A percentile compares a stretch with the other conserved stretches of the same genome.
phyloP scores from a whole-genome alignment of 2,113 vertebrate species.

The Bucco capensis region DNA sequence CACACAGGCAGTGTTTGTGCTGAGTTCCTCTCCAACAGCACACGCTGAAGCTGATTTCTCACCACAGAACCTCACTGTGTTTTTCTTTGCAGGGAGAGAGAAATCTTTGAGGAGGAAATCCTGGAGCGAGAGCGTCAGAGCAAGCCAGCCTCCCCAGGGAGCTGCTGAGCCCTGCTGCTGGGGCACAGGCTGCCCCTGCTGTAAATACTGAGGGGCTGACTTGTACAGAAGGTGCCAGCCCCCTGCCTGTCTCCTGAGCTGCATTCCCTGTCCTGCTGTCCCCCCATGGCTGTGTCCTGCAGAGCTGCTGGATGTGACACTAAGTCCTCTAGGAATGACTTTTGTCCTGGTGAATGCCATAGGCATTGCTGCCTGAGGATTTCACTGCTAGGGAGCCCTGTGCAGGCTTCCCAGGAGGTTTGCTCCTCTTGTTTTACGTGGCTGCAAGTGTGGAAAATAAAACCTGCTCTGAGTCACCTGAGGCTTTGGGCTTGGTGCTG shows the following conservation, averaged over 20 bases:
- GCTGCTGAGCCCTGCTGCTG: neutral
- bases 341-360: too few species aligned
- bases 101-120: slow-evolving; percentile 74
- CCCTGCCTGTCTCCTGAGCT: too few species aligned
- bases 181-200: too few species aligned
- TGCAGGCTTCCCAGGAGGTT: neutral
- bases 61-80: too few species aligned
- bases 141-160: neutral
- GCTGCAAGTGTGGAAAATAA: neutral
- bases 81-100: slow-evolving; percentile 65
- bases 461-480: neutral
- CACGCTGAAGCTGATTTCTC: too few species aligned
- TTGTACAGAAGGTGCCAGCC: too few species aligned
- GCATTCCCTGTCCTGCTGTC: too few species aligned
- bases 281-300: neutral
- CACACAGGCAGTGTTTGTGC: fast-evolving
- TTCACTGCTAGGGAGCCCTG: too few species aligned
- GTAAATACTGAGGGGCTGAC: too few species aligned
- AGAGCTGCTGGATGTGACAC: neutral
- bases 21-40: too few species aligned
- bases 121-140: slow-evolving; percentile 34
- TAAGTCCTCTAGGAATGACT: too few species aligned
- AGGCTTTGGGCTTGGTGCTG: neutral
- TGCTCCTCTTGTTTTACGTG: neutral
- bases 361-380: too few species aligned